Evolutionary conservation across 2,797 vertebrate genomes (phyloP), one percentile per base, ranked within the genome.

Genomic region (Anableps anableps): DNA sequence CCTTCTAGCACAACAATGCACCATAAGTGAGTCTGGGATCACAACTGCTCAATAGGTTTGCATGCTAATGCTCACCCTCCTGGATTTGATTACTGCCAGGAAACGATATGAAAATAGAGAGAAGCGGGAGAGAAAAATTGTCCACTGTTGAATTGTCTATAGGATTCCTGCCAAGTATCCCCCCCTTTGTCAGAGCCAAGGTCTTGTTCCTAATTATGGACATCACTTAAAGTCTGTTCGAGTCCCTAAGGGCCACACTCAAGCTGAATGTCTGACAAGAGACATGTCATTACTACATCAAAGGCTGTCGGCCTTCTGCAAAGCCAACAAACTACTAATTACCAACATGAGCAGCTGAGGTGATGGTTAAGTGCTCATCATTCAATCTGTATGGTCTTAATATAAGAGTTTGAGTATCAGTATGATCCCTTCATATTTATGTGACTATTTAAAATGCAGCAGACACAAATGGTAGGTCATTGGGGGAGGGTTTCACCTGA

Each of bases 401-500:
- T 47, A 72, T 23, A n/a, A 0, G 23, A 47, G 78, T 38, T 51
- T 79, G 79, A 71, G 50, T 55, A 21, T 26, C 79, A 50, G 72
- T 1, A 1, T 38, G 58, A 10, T 76, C 64, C 41, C 47, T 51
- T 34, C 62, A 68, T 77, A 19, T 31, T 8, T 73, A 62, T 74
- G 76, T 48, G 77, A 81, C 36, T 23, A 68, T 79, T 80, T 74
- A 29, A 41, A n/a, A 76, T 62, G 26, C 36, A 55, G 58, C 5
- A 75, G 1, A 34, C 62, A 77, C 45, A 64, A 71, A 74, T 62
- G 50, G 31, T n/a, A 29, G 36, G 8, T 5, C 73, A 58, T 2
- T 16, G 48, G 19, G 19, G 7, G 47, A 81, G 82, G 45, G 51
- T 7, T 92, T 95, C 93, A 99, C 99, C 96, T 99, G 98, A 93